Base-by-base conservation (phyloP, 2,888 invertebrate species). In the Polydesmus complanatus region DNA sequence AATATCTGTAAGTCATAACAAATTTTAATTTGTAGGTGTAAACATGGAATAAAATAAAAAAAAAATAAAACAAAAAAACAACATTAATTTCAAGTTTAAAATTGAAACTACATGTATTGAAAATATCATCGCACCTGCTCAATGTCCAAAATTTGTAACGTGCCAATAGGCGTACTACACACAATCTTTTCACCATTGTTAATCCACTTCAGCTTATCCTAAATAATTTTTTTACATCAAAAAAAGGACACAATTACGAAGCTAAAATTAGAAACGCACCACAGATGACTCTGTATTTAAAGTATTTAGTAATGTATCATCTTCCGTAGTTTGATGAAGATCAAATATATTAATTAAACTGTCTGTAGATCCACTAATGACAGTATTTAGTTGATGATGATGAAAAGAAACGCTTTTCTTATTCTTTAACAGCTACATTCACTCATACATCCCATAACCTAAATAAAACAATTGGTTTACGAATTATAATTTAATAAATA, bases 281-380 rank as follows among this genome's bases (percentile, higher is more conserved):
- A 92, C 82, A 18, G 87, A 84, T 63, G 84, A 85, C 69, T 86
- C 85, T 0, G 86, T 82, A 70, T 91, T 92, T 27, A 90, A 76
- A 0, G 87, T 85, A 67, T 81, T 83, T 18, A 76, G 74, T 1
- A 94, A 75, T 0, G 93, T 91, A 68, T 88, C 86, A 62, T 90
- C 88, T 75, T 93, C 93, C 0, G 73, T 76, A 0, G 76, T 68
- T 70, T 89, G 79, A 56, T 79, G 78, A 23, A 93, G 77, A 72
- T 93, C 85, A 73, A 83, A 94, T 1, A 89, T 70, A 74, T 93
- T 93, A 1, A 93, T 80, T 19, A 94, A 77, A 0, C 92, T 91
- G 73, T 94, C 93, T 0, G 82, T 80, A 1, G 89, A 85, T 0
- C 89, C 88, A 0, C 88, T 82, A 18, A 84, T 81, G 59, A 94